Base-by-base conservation (phyloP, 2,113 vertebrate species). In the Tauraco erythrolophus region DNA sequence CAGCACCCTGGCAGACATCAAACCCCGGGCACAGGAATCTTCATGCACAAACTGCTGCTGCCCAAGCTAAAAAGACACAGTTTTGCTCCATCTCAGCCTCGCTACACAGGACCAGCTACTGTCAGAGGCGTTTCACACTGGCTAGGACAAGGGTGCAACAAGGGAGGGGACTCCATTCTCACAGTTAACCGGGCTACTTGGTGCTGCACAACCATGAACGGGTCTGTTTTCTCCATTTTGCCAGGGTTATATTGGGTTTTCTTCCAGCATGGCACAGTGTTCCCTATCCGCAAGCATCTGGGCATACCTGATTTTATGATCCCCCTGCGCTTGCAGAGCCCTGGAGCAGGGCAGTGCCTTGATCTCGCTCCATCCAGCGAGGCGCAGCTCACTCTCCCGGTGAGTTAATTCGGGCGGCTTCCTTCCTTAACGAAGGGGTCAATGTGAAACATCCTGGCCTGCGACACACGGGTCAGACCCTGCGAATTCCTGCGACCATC, bases 41-140 rank as follows among this genome's bases (percentile, higher is more conserved):
- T n/a, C 37, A 8, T 0, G 64, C 45, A 39, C 54, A 33, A 60
- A 60, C n/a, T 78, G 84, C 69, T 85, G 46, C 81, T 78, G 64
- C 41, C 54, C 4, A n/a, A 74, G 64, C n/a, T 74, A 9, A 28
- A 33, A 25, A 16, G 72, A 58, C 15, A 37, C 31, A 31, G 45
- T 6, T 87, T 22, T 77, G 71, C 46, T 91, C 56, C 72, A 43
- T 31, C 58, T 27, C 41, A 45, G 10, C 25, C 61, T 65, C 0
- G 0, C 33, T 4, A 1, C 1, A 24, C 33, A 53, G 64, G 45
- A 33, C 17, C 41, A n/a, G 50, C 21, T 31, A 5, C 74, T 24
- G 7, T 6, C 71, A 33, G 41, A 75, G 64, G 64, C 3, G 1
- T 7, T 35, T 24, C 35, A 13, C 0, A 2, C 28, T 72, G n/a